Conservation (phyloP, 2,113 vertebrate genomes). For the Brachyhypopomus gauderio region DNA sequence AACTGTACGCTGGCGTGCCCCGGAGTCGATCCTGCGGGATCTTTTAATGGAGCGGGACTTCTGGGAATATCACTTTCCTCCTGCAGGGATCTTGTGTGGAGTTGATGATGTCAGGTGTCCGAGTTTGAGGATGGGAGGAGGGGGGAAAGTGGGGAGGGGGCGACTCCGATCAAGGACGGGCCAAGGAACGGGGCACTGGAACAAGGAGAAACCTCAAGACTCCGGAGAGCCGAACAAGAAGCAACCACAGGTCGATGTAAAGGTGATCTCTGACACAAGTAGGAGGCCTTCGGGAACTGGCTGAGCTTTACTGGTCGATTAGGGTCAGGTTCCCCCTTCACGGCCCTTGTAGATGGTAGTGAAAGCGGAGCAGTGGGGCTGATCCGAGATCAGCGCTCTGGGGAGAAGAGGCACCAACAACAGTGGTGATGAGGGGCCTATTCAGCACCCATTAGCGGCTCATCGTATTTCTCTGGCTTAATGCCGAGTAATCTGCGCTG, state of each 20-base stretch:
- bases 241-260: constrained; percentile 76
- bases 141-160: constrained; percentile 17
- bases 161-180: constrained; percentile 70
- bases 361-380: constrained; percentile 19
- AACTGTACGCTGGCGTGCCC: background rate
- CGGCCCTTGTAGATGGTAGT: constrained; percentile 27
- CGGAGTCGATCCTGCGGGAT: background rate
- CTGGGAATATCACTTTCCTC: constrained; percentile 46
- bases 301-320: constrained; percentile 37
- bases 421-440: constrained; percentile 6
- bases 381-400: constrained; percentile 43
- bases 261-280: constrained; percentile 60
- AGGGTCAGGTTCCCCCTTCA: constrained; percentile 49
- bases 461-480: constrained; percentile 43
- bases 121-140: constrained; percentile 46
- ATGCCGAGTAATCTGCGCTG: constrained; percentile 28
- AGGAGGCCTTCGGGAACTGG: constrained; percentile 34
- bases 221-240: constrained; percentile 49
- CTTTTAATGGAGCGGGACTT: constrained; percentile 45
- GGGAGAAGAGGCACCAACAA: constrained; percentile 40
- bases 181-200: constrained; percentile 50
- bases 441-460: constrained; percentile 53
- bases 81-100: constrained; percentile 48
- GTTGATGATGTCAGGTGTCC: constrained; percentile 65
- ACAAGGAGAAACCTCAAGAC: constrained; percentile 34